Evolutionary conservation across 53 echinoderm and acorn worm species (phyloP).

Genomic region (Holothuria scabra): DNA sequence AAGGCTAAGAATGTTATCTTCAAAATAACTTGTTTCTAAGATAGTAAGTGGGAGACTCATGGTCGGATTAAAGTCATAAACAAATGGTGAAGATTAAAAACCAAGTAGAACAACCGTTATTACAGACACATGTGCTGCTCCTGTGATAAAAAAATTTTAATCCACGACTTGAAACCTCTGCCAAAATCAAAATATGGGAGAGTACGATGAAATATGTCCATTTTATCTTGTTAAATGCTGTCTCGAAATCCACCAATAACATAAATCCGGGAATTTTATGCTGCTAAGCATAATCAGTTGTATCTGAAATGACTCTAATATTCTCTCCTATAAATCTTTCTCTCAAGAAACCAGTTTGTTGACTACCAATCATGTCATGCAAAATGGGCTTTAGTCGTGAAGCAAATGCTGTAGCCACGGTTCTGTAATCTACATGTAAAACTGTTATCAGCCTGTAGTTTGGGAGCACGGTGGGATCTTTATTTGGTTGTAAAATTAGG

Average conservation of each 20-base stretch:
- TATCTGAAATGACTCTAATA: slow-evolving; percentile 52
- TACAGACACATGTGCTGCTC: slow-evolving; percentile 33
- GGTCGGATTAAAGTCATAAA: too few species aligned
- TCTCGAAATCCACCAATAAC: slow-evolving; percentile 40
- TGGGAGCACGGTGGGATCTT: too few species aligned
- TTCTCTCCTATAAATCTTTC: slow-evolving; percentile 56
- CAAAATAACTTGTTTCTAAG: too few species aligned
- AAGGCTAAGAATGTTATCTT: too few species aligned
- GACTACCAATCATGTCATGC: slow-evolving; percentile 43
- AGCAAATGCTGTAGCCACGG: too few species aligned
- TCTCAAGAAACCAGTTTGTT: slow-evolving; percentile 59
- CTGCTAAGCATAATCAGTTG: slow-evolving; percentile 20
- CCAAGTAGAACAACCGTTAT: slow-evolving; percentile 49
- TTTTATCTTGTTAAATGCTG: slow-evolving; percentile 31
- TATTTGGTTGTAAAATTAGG: too few species aligned
- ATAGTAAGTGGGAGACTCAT: too few species aligned
- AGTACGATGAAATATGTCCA: slow-evolving; percentile 24
- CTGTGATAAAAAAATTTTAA: slow-evolving; percentile 31
- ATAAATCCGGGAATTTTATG: slow-evolving; percentile 25
- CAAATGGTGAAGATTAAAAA: too few species aligned
- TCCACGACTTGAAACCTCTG: slow-evolving; percentile 12
- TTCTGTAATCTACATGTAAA: too few species aligned
- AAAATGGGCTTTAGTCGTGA: neutral
- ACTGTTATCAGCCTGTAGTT: too few species aligned
- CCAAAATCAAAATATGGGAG: slow-evolving; percentile 47